These are phyloP conservation scores for Cairina moschata DNA, from an alignment of 2,113 vertebrate species.

Conservation along the genomic window DNA sequence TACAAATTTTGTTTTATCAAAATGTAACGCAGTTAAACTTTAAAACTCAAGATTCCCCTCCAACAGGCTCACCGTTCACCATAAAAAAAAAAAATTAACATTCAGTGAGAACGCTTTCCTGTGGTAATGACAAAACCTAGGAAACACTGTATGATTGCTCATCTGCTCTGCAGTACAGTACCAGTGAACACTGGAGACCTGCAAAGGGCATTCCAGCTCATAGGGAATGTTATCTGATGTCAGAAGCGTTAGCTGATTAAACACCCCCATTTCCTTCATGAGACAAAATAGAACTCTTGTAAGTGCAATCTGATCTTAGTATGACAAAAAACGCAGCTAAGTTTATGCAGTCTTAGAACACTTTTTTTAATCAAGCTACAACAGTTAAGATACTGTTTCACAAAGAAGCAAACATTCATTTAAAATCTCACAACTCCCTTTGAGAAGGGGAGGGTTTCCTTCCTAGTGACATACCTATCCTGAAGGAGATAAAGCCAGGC, in stretches of 20 bases:
- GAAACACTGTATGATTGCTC: not conserved
- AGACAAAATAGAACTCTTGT: not conserved
- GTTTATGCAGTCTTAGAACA: not conserved
- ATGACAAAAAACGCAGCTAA: not conserved
- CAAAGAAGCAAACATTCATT: not conserved
- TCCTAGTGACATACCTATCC: not conserved
- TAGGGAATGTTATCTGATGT: not conserved
- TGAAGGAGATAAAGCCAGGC: not conserved
- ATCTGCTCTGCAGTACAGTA: not conserved
- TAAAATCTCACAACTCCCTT: slow-evolving; percentile 17
- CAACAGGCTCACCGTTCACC: not conserved
- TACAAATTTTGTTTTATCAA: too few species aligned
- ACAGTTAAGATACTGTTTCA: not conserved
- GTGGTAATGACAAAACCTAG: not conserved
- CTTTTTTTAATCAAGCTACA: not conserved
- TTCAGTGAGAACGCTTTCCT: not conserved
- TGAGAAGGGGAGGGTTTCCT: not conserved
- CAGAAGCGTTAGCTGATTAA: not conserved
- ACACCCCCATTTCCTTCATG: not conserved
- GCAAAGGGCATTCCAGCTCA: not conserved
- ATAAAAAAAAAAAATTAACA: not conserved
- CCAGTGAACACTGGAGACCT: not conserved
- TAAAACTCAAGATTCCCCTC: not conserved
- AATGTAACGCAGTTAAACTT: not conserved
- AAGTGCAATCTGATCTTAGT: not conserved